These are phyloP conservation scores for Leptocoma aspasia DNA, from an alignment of 2,113 vertebrate genomes.

Conservation along the genomic window DNA sequence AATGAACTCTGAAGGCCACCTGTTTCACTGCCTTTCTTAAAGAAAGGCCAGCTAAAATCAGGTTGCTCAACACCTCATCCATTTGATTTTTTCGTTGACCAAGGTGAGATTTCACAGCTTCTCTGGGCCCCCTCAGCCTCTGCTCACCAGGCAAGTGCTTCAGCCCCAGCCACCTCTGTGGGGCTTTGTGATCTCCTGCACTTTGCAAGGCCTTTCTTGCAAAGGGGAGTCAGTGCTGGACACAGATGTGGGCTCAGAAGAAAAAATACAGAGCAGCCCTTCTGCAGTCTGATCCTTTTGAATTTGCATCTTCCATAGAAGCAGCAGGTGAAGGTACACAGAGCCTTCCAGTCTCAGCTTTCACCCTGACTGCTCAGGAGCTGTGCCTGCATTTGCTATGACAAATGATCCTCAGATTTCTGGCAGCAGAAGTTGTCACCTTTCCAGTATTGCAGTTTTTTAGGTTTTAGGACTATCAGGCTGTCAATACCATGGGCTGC, in stretches of 20 bases:
- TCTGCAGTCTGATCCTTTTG: not conserved
- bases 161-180: not conserved
- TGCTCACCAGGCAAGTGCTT: not conserved
- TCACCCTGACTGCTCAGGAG: not conserved
- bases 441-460: not conserved
- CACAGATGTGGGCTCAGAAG: not conserved
- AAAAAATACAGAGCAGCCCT: not conserved
- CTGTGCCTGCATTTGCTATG: not conserved
- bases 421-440: not conserved
- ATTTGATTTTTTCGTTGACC: not conserved
- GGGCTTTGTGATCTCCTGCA: not conserved
- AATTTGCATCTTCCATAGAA: not conserved
- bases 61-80: not conserved
- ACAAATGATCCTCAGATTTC: not conserved
- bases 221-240: not conserved
- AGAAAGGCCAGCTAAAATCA: not conserved
- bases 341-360: not conserved
- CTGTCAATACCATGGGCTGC: not conserved
- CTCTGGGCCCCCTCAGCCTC: not conserved
- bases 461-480: not conserved
- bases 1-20: not conserved
- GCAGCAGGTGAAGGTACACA: not conserved
- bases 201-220: not conserved
- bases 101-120: not conserved
- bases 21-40: not conserved